A percentile compares a stretch with the other conserved stretches of the same genome.
phyloP scores from a whole-genome alignment of 1,140 invertebrate genomes.

The Drosophila triauraria region DNA sequence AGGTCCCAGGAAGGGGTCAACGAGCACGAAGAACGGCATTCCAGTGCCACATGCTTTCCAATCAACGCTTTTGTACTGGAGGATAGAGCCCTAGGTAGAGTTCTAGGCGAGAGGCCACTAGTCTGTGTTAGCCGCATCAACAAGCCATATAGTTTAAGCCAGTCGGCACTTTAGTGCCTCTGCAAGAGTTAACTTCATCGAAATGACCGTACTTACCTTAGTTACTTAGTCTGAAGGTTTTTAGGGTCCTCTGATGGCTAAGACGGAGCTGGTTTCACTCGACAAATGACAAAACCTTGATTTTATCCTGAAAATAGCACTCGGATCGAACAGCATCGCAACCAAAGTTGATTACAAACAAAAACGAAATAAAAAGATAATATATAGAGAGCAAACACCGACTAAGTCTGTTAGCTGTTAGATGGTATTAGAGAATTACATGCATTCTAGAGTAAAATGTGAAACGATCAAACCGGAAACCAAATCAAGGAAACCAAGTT shows the following conservation, averaged over 20 bases:
- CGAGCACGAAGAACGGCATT: constrained; percentile 44
- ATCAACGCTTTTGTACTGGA: constrained; percentile 19
- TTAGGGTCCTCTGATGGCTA: constrained; percentile 18
- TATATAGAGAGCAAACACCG: constrained; percentile 43
- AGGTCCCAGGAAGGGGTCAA: not conserved
- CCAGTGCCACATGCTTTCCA: constrained; percentile 49
- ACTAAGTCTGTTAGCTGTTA: constrained; percentile 80
- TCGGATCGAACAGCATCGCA: constrained; percentile 28
- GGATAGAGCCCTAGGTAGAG: constrained; percentile 4
- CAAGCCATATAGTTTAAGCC: constrained; percentile 45
- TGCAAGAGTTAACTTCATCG: constrained; percentile 39
- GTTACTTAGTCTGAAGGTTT: constrained; percentile 35
- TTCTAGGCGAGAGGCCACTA: constrained; percentile 12
- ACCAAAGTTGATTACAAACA: constrained; percentile 14
- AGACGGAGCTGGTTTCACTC: constrained; percentile 66
- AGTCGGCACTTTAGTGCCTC: constrained; percentile 65
- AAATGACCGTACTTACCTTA: constrained; percentile 22
- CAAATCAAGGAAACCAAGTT: constrained; percentile 3
- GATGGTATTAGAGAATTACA: constrained; percentile 62
- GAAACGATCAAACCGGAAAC: constrained; percentile 19
- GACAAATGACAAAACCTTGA: constrained; percentile 57
- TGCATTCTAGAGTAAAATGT: constrained; percentile 38
- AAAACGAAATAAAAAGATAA: not conserved
- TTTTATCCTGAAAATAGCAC: constrained; percentile 21
- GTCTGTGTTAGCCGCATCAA: constrained; percentile 29